Evolutionary conservation across 2,113 vertebrate species (phyloP), one percentile per base, ranked within the genome.

Genomic region (Nettapus auritus): DNA sequence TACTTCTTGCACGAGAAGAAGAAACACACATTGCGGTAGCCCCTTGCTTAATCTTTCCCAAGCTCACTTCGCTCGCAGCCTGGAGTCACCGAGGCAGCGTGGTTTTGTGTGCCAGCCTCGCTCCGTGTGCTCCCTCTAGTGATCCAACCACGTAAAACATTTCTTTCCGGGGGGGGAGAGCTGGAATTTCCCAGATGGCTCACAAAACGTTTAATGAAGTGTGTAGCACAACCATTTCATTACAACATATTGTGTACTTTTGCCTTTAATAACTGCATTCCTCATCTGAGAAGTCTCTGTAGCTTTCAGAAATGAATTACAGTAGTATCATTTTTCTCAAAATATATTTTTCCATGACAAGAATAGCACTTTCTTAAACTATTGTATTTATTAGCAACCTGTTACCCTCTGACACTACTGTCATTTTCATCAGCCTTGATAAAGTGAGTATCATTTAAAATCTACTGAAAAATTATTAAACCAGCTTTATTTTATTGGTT

Each of bases 221-320:
- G 96, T 89, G 97, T 82, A 98, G 97, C 97, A 94, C 97, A 98
- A 98, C 97, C 97, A 97, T 98, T 98, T 98, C 98, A 98, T 98
- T 98, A 98, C 98, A 98, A 91, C 98, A 96, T 97, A 98, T 96
- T 98, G 98, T 97, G 97, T 98, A 97, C 96, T 98, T 98, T 98
- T 98, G 96, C 95, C 96, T 98, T 97, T 98, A 98, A 97, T 98
- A 98, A 98, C 98, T 97, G 97, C 97, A 98, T 97, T 97, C 96
- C 93, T 98, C 97, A 98, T 97, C 96, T 88, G 94, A 94, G 95
- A 95, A 97, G 96, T 98, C 98, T 98, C 98, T 94, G 12, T 96
- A 97, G 98, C 97, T 98, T 98, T 98, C 98, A 92, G 66, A 98
- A 98, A 97, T 98, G 97, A 98, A 98, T 98, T 98, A 98, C 94